These are phyloP conservation scores for Copidosoma floridanum DNA, from an alignment of 1,140 invertebrate genomes.

Conservation along the genomic window DNA sequence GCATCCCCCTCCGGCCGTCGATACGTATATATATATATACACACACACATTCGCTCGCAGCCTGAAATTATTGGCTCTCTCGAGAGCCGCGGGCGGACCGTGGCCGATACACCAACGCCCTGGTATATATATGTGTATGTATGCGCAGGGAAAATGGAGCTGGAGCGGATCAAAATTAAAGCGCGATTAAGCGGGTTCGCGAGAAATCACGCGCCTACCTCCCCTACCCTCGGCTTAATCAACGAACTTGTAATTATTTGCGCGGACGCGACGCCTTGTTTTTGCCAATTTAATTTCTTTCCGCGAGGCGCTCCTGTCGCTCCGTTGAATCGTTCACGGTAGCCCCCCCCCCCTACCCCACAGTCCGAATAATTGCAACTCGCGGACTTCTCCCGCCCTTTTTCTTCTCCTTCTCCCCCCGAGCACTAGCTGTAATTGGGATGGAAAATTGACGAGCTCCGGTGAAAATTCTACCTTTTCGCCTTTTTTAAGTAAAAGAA, in stretches of 20 bases:
- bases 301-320: too few species aligned
- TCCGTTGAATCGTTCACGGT: too few species aligned
- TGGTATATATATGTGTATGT: too few species aligned
- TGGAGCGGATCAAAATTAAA: constrained; percentile 2
- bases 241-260: constrained; percentile 8
- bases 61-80: constrained; percentile 14
- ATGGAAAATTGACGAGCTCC: too few species aligned
- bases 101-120: background rate
- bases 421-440: too few species aligned
- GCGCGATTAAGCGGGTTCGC: constrained; percentile 14
- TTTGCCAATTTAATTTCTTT: background rate
- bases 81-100: background rate
- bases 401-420: too few species aligned
- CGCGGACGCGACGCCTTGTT: background rate
- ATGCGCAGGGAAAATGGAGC: background rate
- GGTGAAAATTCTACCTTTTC: too few species aligned
- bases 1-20: too few species aligned
- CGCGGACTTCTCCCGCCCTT: too few species aligned
- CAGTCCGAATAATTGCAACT: too few species aligned
- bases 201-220: constrained; percentile 6
- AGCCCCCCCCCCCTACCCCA: too few species aligned
- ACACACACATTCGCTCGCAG: background rate
- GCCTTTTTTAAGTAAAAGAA: too few species aligned
- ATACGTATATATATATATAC: background rate
- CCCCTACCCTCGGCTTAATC: constrained; percentile 7